Percentiles rank a stretch among this genome's conserved stretches.
These are phyloP conservation scores for Argentina silus DNA, from an alignment of 2,797 vertebrate genomes.

Conservation along the genomic window DNA sequence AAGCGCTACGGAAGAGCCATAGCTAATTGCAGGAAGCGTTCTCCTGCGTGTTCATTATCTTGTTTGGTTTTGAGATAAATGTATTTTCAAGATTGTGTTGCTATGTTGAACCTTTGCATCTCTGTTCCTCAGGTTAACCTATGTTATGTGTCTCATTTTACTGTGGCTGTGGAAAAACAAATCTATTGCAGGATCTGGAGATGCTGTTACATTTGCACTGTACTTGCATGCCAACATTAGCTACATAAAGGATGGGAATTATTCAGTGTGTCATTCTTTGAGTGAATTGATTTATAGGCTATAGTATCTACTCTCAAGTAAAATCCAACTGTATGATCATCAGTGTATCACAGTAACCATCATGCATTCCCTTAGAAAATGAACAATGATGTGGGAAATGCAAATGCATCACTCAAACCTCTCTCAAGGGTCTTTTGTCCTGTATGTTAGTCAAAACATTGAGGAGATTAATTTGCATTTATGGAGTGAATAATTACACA, in stretches of 20 bases:
- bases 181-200: not conserved
- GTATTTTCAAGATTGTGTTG: constrained; percentile 40
- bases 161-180: not conserved
- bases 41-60: constrained; percentile 64
- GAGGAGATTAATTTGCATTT: constrained; percentile 75
- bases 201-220: not conserved
- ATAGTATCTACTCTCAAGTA: not conserved
- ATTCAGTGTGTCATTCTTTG: not conserved
- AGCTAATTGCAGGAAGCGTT: constrained; percentile 63
- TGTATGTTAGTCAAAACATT: constrained; percentile 64
- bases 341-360: not conserved
- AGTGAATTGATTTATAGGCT: not conserved
- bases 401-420: constrained; percentile 44
- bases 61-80: constrained; percentile 60
- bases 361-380: constrained; percentile 2
- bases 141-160: not conserved
- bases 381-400: constrained; percentile 46
- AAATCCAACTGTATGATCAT: not conserved
- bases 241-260: not conserved
- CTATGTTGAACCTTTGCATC: constrained; percentile 28
- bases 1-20: constrained; percentile 56
- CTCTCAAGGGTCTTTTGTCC: constrained; percentile 31
- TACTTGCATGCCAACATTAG: not conserved
- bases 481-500: constrained; percentile 77
- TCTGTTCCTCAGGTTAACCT: constrained; percentile 2